phyloP scores from a whole-genome alignment of 2,888 invertebrate species.

The Elmis aenea region DNA sequence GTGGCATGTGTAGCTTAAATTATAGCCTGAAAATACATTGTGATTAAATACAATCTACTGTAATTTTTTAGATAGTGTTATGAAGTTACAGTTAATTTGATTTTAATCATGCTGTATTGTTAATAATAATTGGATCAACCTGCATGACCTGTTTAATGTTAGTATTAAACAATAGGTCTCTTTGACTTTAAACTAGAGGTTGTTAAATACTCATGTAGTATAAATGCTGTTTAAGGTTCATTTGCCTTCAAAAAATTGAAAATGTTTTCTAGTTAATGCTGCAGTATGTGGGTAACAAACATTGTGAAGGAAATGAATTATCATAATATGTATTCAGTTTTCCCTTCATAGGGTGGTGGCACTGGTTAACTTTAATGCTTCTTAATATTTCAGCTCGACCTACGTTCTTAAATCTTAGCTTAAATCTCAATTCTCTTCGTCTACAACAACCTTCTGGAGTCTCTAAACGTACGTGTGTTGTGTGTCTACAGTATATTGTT shows the following conservation, averaged over 20 bases:
- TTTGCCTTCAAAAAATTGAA: too few species aligned
- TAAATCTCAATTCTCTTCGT: slow-evolving; percentile 88
- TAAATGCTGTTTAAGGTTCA: too few species aligned
- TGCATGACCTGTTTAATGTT: slow-evolving; percentile 32
- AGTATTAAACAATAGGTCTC: slow-evolving; percentile 34
- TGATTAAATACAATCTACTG: slow-evolving; percentile 5
- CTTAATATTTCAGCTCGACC: slow-evolving; percentile 84
- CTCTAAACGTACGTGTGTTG: slow-evolving; percentile 66
- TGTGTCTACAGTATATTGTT: slow-evolving; percentile 8
- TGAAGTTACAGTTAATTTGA: slow-evolving; percentile 2
- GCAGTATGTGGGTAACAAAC: too few species aligned
- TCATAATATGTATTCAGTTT: too few species aligned
- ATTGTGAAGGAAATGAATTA: too few species aligned
- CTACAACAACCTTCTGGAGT: slow-evolving; percentile 71
- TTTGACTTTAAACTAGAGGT: slow-evolving; percentile 40
- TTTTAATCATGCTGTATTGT: too few species aligned
- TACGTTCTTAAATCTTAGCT: slow-evolving; percentile 95
- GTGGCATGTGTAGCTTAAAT: slow-evolving; percentile 25
- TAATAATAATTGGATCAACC: slow-evolving; percentile 26
- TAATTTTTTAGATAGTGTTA: slow-evolving; percentile 4
- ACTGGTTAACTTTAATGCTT: slow-evolving; percentile 14
- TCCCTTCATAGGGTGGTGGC: too few species aligned
- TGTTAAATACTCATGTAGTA: too few species aligned
- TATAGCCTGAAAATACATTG: slow-evolving; percentile 11
- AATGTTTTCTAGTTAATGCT: too few species aligned